Base-by-base conservation (phyloP, 2,113 vertebrate genomes). In the Tenebrosternarchus preto region DNA sequence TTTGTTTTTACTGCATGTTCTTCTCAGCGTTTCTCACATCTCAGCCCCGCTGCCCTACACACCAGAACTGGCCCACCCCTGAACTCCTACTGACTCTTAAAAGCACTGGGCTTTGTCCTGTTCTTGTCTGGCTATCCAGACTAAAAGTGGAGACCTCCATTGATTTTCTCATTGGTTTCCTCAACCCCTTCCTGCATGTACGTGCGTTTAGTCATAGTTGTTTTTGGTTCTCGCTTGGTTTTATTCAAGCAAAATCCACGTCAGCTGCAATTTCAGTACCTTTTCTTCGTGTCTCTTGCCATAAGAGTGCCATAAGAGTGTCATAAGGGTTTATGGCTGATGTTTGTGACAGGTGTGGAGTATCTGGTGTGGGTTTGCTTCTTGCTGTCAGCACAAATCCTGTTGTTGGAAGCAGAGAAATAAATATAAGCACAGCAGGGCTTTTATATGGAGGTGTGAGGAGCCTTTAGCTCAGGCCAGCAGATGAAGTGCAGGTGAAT, bases 51-150 rank as follows among this genome's bases (percentile, higher is more conserved):
- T 85, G 59, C 78, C 82, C 76, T 86, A 85, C 88, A 88, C 90
- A 86, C 87, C 81, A 73, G 81, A 74, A 86, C 86, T 87, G 78
- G 82, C 81, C 83, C 82, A 88, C 84, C 86, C 81, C 87, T 86
- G 87, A 87, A 89, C 86, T 91, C 89, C 85, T 88, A 90, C 88
- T 91, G 84, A 81, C 78, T 39, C 22, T 22, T 25, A 56, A 78
- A 27, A 56, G 22, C 43, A 64, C 60, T 66, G 46, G 20, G 12
- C 36, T 74, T 82, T 82, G 53, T 36, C 25, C 46, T 27, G 31
- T 20, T 31, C 4, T 9, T 12, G n/a, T 24, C 29, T 57, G 29
- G 68, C 27, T 61, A 56, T 70, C 15, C 17, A 31, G 33, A 68
- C 53, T 68, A 55, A 27, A 71, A 50, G 60, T 31, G 46, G 25